These are phyloP conservation scores for Cerastoderma edule DNA, from an alignment of 2,888 invertebrate species.

Conservation along the genomic window DNA sequence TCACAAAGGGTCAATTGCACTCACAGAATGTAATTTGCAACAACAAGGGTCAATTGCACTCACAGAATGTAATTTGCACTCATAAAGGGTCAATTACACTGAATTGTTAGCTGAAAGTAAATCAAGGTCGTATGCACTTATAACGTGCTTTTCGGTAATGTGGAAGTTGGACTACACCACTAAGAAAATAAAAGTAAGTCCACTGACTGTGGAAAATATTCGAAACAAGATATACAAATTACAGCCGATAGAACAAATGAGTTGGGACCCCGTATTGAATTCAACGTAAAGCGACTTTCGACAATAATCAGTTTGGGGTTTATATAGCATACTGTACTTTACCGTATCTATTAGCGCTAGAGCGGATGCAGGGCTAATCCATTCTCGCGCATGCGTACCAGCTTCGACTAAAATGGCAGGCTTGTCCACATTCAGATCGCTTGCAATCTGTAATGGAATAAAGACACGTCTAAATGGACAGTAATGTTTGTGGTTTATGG, in stretches of 20 bases:
- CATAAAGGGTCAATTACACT: too few species aligned
- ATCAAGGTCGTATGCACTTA: too few species aligned
- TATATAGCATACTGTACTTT: neutral
- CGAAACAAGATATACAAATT: neutral
- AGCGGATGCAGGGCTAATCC: slow-evolving; percentile 21
- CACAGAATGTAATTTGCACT: too few species aligned
- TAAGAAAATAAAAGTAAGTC: neutral
- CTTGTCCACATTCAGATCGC: neutral
- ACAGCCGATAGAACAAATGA: neutral
- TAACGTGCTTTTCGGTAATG: too few species aligned
- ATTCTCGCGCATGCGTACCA: slow-evolving; percentile 37
- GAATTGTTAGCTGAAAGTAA: too few species aligned
- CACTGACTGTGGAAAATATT: neutral
- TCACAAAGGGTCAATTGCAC: too few species aligned
- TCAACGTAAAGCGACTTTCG: neutral
- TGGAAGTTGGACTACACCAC: too few species aligned
- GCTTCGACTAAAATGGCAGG: slow-evolving; percentile 23
- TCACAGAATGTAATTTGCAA: too few species aligned
- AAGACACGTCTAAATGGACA: too few species aligned
- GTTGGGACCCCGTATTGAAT: neutral
- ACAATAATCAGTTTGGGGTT: neutral
- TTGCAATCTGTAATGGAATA: slow-evolving; percentile 22
- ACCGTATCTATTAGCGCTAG: slow-evolving; percentile 22
- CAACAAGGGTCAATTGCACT: too few species aligned
- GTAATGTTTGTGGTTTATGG: too few species aligned